phyloP scores from a whole-genome alignment of 2,888 invertebrate genomes.

The Muscina levida region DNA sequence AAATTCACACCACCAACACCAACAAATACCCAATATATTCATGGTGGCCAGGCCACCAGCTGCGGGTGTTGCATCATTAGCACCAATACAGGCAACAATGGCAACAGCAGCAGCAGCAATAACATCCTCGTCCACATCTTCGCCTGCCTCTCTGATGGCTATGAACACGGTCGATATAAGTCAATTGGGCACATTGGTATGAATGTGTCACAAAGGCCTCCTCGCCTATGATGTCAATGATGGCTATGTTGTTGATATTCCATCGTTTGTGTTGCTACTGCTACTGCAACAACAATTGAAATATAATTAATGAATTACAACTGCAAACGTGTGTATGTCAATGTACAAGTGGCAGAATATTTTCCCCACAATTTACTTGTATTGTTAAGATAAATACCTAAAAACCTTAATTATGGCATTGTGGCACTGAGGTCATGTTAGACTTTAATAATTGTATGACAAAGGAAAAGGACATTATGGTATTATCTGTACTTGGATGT shows the following conservation, averaged over 20 bases:
- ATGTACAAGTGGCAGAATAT: too few relatives aligned
- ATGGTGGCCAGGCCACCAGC: background rate
- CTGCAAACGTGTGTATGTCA: too few relatives aligned
- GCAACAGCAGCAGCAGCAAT: slow-evolving; percentile 23
- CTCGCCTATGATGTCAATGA: background rate
- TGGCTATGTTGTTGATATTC: background rate
- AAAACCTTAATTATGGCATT: background rate
- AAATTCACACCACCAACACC: slow-evolving; percentile 54
- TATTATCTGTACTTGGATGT: too few relatives aligned
- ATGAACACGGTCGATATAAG: slow-evolving; percentile 67
- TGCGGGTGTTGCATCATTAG: slow-evolving; percentile 18
- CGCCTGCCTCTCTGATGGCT: slow-evolving; percentile 61
- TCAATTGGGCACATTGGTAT: slow-evolving; percentile 70
- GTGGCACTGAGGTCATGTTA: background rate
- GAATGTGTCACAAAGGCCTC: slow-evolving; percentile 15
- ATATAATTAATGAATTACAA: slow-evolving; percentile 6
- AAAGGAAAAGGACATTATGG: too few relatives aligned
- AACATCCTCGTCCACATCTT: slow-evolving; percentile 47
- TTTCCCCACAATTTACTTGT: background rate
- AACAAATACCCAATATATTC: slow-evolving; percentile 21
- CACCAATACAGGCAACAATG: slow-evolving; percentile 26
- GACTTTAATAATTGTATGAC: too few relatives aligned
- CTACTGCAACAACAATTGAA: too few relatives aligned
- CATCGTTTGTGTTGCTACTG: slow-evolving; percentile 4
- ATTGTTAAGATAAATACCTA: background rate